Evolutionary conservation across 2,797 vertebrate genomes (phyloP).

Genomic region (Anas georgica): DNA sequence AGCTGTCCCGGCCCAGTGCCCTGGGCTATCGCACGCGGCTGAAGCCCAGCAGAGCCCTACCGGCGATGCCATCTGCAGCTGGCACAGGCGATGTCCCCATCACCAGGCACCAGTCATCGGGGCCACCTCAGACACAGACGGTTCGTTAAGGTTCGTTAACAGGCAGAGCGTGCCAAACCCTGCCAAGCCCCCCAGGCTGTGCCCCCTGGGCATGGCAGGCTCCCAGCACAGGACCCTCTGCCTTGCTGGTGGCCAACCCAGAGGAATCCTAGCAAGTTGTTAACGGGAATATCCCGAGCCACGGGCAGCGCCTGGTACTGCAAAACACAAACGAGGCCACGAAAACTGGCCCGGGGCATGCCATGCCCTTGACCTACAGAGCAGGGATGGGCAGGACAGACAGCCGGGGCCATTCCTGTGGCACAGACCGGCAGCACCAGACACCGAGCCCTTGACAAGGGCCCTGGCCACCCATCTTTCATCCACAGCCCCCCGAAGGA

Average conservation of each 20-base stretch:
- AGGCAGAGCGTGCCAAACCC: neutral
- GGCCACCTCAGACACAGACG: neutral
- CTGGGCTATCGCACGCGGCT: neutral
- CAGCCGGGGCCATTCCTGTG: fast-evolving
- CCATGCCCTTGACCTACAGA: neutral
- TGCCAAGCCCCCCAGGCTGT: neutral
- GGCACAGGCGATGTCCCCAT: neutral
- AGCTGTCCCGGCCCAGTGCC: neutral
- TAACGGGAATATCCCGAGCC: neutral
- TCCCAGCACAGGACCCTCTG: neutral
- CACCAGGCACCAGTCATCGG: neutral
- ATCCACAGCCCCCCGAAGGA: fast-evolving
- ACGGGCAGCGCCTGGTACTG: neutral
- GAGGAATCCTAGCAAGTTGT: neutral
- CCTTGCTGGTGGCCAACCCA: neutral
- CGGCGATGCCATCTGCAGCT: neutral
- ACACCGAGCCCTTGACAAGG: fast-evolving
- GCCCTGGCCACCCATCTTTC: fast-evolving
- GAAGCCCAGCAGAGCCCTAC: neutral
- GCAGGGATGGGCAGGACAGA: neutral
- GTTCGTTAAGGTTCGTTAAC: neutral
- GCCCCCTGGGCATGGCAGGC: too few species aligned
- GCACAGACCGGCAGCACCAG: fast-evolving
- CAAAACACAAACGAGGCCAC: neutral
- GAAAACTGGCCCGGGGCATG: neutral